Conservation (phyloP, 2,888 invertebrate genomes). For the Ypsolopha sequella region DNA sequence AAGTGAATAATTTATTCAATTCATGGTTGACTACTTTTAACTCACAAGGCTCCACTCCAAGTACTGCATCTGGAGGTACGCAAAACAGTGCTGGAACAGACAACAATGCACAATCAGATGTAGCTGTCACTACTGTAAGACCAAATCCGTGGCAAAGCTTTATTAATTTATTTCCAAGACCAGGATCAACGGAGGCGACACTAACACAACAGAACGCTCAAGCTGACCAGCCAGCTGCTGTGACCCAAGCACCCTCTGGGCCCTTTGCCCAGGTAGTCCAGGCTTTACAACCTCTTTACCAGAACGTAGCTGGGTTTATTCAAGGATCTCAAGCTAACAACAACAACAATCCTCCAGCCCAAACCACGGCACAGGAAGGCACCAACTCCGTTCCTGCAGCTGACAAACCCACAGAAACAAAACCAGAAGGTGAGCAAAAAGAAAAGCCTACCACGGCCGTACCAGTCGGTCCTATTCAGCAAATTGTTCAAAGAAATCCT, state of each 20-base stretch:
- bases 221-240: slow-evolving; percentile 9
- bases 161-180: slow-evolving; percentile 13
- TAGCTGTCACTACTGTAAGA: slow-evolving; percentile 8
- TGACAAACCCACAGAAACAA: slow-evolving; percentile 8
- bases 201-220: background rate
- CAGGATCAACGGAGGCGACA: background rate
- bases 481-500: slow-evolving; percentile 32
- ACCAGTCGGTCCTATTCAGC: slow-evolving; percentile 24
- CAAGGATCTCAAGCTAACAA: slow-evolving; percentile 3
- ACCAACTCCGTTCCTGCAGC: slow-evolving; percentile 13
- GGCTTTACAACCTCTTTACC: slow-evolving; percentile 17
- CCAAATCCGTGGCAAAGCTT: slow-evolving; percentile 17
- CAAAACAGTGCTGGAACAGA: slow-evolving; percentile 9
- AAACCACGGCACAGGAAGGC: slow-evolving; percentile 8
- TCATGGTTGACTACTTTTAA: too few relatives aligned
- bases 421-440: slow-evolving; percentile 1
- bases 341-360: background rate
- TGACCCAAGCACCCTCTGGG: slow-evolving; percentile 10
- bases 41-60: too few relatives aligned
- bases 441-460: background rate
- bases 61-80: slow-evolving; percentile 9
- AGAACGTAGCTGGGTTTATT: slow-evolving; percentile 12
- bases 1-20: too few relatives aligned
- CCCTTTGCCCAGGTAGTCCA: slow-evolving; percentile 32
- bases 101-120: slow-evolving; percentile 17